Percentiles rank a stretch among this genome's conserved stretches.
These are phyloP conservation scores for Pangasius mekongensis DNA, from an alignment of 2,797 vertebrate species.

Conservation along the genomic window DNA sequence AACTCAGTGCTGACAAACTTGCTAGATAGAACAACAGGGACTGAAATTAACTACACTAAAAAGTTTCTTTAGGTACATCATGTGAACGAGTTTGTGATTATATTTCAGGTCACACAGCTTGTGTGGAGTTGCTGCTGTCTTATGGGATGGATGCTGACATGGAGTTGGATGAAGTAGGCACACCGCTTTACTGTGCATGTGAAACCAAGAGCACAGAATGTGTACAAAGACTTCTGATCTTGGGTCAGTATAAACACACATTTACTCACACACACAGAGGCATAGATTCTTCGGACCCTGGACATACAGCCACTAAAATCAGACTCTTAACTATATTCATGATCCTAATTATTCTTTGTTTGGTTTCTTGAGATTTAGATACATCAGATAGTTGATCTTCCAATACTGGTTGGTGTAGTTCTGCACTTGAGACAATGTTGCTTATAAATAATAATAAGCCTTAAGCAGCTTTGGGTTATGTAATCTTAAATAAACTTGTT, in stretches of 20 bases:
- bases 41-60: neutral
- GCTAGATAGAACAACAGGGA: no score
- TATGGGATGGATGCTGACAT: constrained; percentile 80
- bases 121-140: constrained; percentile 87
- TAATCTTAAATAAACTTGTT: neutral
- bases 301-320: no score
- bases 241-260: constrained; percentile 76
- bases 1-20: no score
- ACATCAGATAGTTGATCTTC: neutral
- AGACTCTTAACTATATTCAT: neutral
- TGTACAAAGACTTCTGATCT: constrained; percentile 81
- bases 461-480: neutral
- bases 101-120: constrained; percentile 77
- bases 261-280: neutral
- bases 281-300: neutral
- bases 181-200: constrained; percentile 85
- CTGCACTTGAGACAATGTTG: neutral
- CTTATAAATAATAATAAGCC: neutral
- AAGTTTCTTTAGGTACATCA: neutral
- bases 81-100: neutral
- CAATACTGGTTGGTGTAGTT: neutral
- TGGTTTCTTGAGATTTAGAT: neutral
- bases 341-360: neutral
- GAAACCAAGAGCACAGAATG: constrained; percentile 74
- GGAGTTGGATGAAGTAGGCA: constrained; percentile 79